Evolutionary conservation across 2,797 vertebrate genomes (phyloP).

Genomic region (Fistularia tabacaria): DNA sequence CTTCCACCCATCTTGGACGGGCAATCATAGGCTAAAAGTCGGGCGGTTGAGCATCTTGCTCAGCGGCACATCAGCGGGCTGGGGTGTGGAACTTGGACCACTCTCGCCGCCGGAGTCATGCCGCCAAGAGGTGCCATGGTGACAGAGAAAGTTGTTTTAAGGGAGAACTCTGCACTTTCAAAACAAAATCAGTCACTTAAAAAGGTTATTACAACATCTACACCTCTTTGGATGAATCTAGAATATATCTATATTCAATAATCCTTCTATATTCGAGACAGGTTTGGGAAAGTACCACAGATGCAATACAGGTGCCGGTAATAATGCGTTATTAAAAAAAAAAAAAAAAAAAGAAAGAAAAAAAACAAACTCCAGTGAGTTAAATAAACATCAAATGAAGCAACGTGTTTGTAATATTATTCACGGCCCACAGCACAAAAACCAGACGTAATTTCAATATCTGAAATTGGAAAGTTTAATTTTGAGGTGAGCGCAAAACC

Average conservation of each 20-base stretch:
- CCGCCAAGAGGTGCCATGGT: constrained; percentile 61
- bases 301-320: constrained; percentile 36
- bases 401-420: constrained; percentile 84
- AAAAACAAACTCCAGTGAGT: constrained; percentile 7
- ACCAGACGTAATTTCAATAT: constrained; percentile 97
- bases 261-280: constrained; percentile 12
- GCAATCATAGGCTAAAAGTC: no score
- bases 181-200: constrained; percentile 50
- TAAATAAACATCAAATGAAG: constrained; percentile 75
- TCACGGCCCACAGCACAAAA: constrained; percentile 87
- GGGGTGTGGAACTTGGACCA: constrained; percentile 66
- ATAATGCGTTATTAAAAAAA: constrained; percentile 51
- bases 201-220: constrained; percentile 5
- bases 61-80: background rate
- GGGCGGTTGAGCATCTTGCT: no score
- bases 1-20: no score
- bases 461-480: constrained; percentile 99
- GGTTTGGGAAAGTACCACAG: constrained; percentile 31
- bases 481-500: constrained; percentile 93
- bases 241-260: constrained; percentile 1
- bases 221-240: no score
- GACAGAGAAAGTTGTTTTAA: constrained; percentile 62
- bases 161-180: constrained; percentile 60
- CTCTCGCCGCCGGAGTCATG: constrained; percentile 9
- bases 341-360: background rate